Conservation (phyloP, 1,140 invertebrate genomes). For the Neodiprion lecontei region DNA sequence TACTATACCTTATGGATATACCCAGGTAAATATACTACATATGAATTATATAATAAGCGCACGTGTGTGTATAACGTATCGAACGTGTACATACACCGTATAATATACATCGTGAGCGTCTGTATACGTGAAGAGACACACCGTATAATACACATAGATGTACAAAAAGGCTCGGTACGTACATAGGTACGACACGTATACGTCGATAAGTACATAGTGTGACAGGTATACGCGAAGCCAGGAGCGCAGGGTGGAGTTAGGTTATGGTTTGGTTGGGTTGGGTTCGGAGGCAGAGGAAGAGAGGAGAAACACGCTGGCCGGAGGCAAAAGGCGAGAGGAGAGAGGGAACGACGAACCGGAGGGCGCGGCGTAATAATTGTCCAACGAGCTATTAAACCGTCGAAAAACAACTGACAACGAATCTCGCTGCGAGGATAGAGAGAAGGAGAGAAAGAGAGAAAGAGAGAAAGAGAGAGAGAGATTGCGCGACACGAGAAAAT, state of each 20-base stretch:
- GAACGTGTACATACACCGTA: slow-evolving; percentile 22
- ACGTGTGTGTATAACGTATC: slow-evolving; percentile 37
- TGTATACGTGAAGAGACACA: neutral
- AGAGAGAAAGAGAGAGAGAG: slow-evolving; percentile 16
- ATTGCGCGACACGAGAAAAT: neutral
- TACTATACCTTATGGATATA: no score
- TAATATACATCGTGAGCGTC: no score
- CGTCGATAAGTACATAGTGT: neutral
- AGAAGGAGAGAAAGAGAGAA: slow-evolving; percentile 15
- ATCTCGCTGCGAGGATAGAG: slow-evolving; percentile 4
- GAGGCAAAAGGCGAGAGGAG: slow-evolving; percentile 29
- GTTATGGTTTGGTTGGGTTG: slow-evolving; percentile 20
- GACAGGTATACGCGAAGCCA: slow-evolving; percentile 14
- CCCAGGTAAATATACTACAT: no score
- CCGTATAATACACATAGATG: neutral
- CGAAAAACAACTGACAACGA: slow-evolving; percentile 39
- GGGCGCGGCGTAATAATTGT: slow-evolving; percentile 39
- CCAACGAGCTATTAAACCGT: slow-evolving; percentile 44
- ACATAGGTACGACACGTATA: slow-evolving; percentile 24
- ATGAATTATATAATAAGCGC: slow-evolving; percentile 3
- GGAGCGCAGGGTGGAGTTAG: slow-evolving; percentile 15
- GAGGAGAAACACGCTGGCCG: slow-evolving; percentile 3
- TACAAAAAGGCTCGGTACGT: neutral
- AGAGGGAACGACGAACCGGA: slow-evolving; percentile 16
- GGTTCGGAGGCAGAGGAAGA: neutral